Conservation (phyloP, 2,888 invertebrate species). For the Serripes groenlandicus region DNA sequence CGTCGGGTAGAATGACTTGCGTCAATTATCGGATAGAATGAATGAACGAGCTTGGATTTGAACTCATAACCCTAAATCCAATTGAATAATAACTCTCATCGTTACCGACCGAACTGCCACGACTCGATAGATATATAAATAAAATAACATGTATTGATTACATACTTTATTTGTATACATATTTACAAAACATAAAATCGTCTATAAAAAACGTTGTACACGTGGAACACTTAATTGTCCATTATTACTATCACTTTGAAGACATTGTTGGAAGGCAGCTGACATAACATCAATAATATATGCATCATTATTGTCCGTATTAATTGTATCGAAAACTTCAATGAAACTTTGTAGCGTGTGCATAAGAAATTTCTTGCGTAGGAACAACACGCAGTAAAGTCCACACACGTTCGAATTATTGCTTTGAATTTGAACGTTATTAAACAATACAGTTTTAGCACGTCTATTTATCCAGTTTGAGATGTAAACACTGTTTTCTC, state of each 20-base stretch:
- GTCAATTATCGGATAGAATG: no score
- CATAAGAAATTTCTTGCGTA: neutral
- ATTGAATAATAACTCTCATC: no score
- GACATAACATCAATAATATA: neutral
- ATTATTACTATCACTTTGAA: neutral
- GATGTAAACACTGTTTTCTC: conserved; percentile 10
- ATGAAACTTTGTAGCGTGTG: neutral
- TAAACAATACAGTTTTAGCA: conserved; percentile 4
- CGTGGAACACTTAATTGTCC: no score
- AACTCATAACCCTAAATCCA: no score
- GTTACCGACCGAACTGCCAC: no score
- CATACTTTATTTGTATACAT: no score
- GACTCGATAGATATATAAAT: neutral
- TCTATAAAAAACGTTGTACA: no score
- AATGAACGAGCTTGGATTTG: no score
- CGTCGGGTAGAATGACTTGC: no score
- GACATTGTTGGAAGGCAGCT: neutral
- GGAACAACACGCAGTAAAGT: neutral
- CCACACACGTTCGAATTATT: conserved; percentile 22
- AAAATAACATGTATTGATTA: no score
- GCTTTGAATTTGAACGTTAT: conserved; percentile 21
- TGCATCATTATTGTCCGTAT: neutral
- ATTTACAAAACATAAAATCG: no score
- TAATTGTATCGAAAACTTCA: neutral
- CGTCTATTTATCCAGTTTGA: conserved; percentile 6